A percentile compares a stretch with the other conserved stretches of the same genome.
phyloP scores from a whole-genome alignment of 2,888 invertebrate genomes.

The Hydrotaea diabolus region DNA sequence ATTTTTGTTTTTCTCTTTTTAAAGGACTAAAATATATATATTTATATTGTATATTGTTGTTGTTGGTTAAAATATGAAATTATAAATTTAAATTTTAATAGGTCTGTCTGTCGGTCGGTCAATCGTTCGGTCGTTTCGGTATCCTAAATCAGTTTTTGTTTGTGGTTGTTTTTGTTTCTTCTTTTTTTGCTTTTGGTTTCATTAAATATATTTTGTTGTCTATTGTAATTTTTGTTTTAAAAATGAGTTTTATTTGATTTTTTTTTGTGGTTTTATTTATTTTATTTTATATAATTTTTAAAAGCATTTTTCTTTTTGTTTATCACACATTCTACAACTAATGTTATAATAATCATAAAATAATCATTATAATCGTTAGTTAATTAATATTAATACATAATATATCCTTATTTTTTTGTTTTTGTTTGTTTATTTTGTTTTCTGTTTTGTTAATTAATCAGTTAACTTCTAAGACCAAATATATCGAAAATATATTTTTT shows the following conservation, averaged over 20 bases:
- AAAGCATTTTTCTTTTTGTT: slow-evolving; percentile 56
- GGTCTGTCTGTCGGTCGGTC: neutral
- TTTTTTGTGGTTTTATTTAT: slow-evolving; percentile 45
- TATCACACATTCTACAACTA: slow-evolving; percentile 68
- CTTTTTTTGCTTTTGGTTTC: slow-evolving; percentile 1
- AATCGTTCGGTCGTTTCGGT: neutral
- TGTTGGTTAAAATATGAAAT: slow-evolving; percentile 50
- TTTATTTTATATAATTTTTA: slow-evolving; percentile 40
- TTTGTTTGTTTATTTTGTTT: slow-evolving; percentile 36
- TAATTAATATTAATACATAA: slow-evolving; percentile 39
- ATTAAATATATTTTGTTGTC: slow-evolving; percentile 26
- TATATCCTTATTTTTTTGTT: slow-evolving; percentile 7
- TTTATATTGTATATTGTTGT: slow-evolving; percentile 21
- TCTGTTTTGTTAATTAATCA: slow-evolving; percentile 45
- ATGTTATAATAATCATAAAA: slow-evolving; percentile 69
- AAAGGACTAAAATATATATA: slow-evolving; percentile 51
- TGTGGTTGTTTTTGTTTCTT: slow-evolving; percentile 25
- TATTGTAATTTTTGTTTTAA: slow-evolving; percentile 37
- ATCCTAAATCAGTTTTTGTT: slow-evolving; percentile 40
- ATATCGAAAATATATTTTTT: slow-evolving; percentile 63
- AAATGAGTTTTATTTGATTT: slow-evolving; percentile 51
- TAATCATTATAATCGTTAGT: slow-evolving; percentile 66
- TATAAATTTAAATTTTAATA: slow-evolving; percentile 37
- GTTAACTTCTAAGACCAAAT: slow-evolving; percentile 66
- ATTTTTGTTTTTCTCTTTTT: slow-evolving; percentile 38